Evolutionary conservation across 2,797 vertebrate species (phyloP).

Genomic region (Diceros bicornis): DNA sequence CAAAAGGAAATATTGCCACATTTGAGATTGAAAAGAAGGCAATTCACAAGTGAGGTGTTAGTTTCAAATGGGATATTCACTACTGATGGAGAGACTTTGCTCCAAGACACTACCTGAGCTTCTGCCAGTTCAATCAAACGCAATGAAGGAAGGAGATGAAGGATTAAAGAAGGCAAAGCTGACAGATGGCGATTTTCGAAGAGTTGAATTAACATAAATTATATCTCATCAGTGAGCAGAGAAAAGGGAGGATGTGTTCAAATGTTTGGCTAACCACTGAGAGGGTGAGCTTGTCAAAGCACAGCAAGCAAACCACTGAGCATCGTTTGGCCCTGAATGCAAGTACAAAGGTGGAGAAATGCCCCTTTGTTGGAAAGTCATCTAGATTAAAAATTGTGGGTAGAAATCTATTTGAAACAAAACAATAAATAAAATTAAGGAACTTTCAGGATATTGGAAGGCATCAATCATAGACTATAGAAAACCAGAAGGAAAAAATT

Average conservation of each 20-base stretch:
- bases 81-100: constrained; percentile 75
- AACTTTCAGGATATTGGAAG: constrained; percentile 16
- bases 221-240: constrained; percentile 76
- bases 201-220: constrained; percentile 79
- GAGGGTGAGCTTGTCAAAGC: background rate
- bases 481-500: background rate
- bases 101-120: constrained; percentile 75
- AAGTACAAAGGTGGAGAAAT: background rate
- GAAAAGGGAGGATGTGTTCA: constrained; percentile 50
- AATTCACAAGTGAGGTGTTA: constrained; percentile 63
- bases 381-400: background rate
- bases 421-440: constrained; percentile 28
- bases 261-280: background rate
- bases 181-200: constrained; percentile 84
- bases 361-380: background rate
- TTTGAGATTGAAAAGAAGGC: constrained; percentile 58
- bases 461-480: background rate
- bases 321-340: background rate
- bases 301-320: background rate
- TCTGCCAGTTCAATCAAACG: constrained; percentile 81
- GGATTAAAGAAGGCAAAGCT: constrained; percentile 73
- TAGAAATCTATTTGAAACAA: constrained; percentile 2
- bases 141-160: constrained; percentile 64
- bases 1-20: constrained; percentile 74
- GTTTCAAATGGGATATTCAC: constrained; percentile 70